These are phyloP conservation scores for Colistium nudipinnis DNA, from an alignment of 2,113 vertebrate genomes.

Conservation along the genomic window DNA sequence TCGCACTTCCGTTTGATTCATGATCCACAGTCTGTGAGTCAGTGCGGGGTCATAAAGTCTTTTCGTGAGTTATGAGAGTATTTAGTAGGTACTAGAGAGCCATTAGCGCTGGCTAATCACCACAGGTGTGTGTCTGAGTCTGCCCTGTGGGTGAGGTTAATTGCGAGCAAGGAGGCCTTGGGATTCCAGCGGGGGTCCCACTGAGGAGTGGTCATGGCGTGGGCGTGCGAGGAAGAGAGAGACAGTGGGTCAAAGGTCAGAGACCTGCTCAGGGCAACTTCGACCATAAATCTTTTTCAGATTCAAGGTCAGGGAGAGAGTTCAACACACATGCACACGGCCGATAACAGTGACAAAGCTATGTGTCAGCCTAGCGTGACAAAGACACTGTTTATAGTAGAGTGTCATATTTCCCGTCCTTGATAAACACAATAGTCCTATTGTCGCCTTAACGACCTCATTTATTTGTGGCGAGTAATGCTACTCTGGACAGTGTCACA, in stretches of 20 bases:
- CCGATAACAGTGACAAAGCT: neutral
- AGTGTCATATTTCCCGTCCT: neutral
- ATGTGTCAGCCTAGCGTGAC: neutral
- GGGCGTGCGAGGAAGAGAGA: conserved; percentile 13
- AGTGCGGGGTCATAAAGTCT: conserved; percentile 63
- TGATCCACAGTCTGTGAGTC: conserved; percentile 48
- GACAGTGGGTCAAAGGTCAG: conserved; percentile 38
- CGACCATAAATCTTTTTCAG: conserved; percentile 48
- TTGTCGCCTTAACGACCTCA: neutral
- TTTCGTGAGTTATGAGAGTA: conserved; percentile 70
- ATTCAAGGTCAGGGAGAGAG: conserved; percentile 38
- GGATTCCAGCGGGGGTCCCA: conserved; percentile 35
- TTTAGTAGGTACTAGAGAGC: conserved; percentile 66
- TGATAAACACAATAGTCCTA: neutral
- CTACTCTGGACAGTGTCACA: neutral
- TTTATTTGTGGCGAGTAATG: neutral
- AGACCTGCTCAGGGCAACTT: conserved; percentile 44
- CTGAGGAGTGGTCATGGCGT: neutral
- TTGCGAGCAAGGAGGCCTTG: conserved; percentile 69
- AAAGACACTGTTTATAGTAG: neutral
- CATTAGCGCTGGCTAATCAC: conserved; percentile 70
- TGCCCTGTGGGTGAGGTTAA: conserved; percentile 75
- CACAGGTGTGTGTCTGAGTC: conserved; percentile 53
- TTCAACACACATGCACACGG: neutral
- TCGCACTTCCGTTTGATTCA: conserved; percentile 56